Evolutionary conservation across 2,888 invertebrate genomes (phyloP).

Genomic region (Cheiracanthium punctorium): DNA sequence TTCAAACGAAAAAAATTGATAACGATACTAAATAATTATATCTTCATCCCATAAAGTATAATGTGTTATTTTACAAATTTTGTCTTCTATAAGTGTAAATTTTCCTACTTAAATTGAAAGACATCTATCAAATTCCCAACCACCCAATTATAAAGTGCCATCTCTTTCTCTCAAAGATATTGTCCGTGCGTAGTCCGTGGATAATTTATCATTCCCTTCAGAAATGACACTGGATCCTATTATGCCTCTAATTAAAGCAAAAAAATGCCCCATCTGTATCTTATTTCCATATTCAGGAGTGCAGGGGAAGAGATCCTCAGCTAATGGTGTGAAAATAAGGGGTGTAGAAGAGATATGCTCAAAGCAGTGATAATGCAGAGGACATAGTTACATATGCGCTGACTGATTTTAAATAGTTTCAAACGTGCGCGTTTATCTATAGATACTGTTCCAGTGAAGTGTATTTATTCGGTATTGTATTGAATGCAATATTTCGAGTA

Average conservation of each 20-base stretch:
- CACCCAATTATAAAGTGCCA: conserved; percentile 12
- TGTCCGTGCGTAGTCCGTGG: neutral
- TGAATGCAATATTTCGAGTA: too few species aligned
- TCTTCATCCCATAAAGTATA: too few species aligned
- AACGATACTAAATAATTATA: too few species aligned
- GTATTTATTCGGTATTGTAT: too few species aligned
- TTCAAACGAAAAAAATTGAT: too few species aligned
- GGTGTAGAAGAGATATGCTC: neutral
- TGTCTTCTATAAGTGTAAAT: neutral
- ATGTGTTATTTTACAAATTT: too few species aligned
- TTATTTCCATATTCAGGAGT: neutral
- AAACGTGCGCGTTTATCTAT: too few species aligned
- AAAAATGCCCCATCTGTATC: conserved; percentile 17
- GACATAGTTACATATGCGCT: neutral
- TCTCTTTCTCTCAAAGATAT: neutral
- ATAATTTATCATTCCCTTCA: conserved; percentile 8
- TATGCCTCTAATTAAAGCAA: conserved; percentile 10
- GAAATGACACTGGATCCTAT: conserved; percentile 9
- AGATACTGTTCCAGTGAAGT: too few species aligned
- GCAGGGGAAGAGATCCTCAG: neutral
- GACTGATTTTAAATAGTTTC: too few species aligned
- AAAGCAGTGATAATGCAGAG: neutral
- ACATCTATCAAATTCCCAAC: neutral
- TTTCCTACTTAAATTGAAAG: neutral
- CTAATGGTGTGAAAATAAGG: neutral